Base-by-base conservation (phyloP, 1,140 invertebrate species). In the Meteorus sp. region DNA sequence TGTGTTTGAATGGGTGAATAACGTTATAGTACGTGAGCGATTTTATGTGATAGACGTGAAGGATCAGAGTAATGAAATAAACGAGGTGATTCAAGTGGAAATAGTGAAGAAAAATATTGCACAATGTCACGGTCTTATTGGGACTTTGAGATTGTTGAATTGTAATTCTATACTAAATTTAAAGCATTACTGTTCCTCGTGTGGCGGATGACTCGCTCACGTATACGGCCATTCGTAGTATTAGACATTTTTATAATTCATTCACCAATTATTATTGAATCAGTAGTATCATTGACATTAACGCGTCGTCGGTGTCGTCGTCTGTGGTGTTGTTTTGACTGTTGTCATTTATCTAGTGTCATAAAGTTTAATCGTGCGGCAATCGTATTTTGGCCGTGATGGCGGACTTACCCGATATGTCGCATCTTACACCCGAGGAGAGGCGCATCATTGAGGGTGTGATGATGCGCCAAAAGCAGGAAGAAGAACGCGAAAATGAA, bases 341-440 rank as follows among this genome's bases (percentile, higher is more conserved):
- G 41, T 13, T 29, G n/a, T 31, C 11, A 45, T 56, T 31, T 8
- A n/a, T n/a, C n/a, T n/a, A n/a, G n/a, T n/a, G n/a, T n/a, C n/a
- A n/a, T n/a, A n/a, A n/a, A n/a, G n/a, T n/a, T n/a, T n/a, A n/a
- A 15, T 27, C 31, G 27, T n/a, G 55, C 57, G 43, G 9, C 19
- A 11, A 51, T 48, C 19, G 41, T 55, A n/a, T n/a, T n/a, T n/a
- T n/a, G n/a, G 55, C 58, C 65, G 80, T 80, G 76, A 89, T 89
- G 88, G 88, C 88, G 78, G 87, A 89, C 79, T 86, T 93, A 86
- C 95, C 95, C 67, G 96, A 99, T 85, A 87, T 99, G 71, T 97
- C 94, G 74, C 95, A 99, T 83, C 89, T 99, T 72, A 98, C 94
- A 69, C 91, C 94, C 70, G 95, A 98, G 81, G 97, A 99, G 84